Percentiles rank a stretch among this genome's conserved stretches.
Evolutionary conservation across 2,113 vertebrate species (phyloP).

Genomic region (Drymodes brunneopygia): DNA sequence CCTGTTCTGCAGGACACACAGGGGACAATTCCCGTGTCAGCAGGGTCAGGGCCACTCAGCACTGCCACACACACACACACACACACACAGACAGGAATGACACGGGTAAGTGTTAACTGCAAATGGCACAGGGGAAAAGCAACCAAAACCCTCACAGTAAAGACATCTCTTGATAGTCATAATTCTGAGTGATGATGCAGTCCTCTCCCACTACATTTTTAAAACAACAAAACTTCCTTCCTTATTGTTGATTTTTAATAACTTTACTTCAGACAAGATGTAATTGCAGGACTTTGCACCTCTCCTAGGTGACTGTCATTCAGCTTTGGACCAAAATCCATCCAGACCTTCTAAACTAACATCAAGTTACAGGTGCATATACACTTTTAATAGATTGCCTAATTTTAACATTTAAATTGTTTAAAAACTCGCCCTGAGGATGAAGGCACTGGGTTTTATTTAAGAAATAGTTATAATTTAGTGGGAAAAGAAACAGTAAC

Average conservation of each 20-base stretch:
- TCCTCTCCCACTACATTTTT: background rate
- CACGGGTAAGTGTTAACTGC: fast-evolving
- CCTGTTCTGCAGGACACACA: constrained; percentile 80
- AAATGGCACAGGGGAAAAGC: background rate
- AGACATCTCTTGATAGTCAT: fast-evolving
- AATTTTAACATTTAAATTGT: background rate
- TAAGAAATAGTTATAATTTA: background rate
- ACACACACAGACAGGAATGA: background rate
- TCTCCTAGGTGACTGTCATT: background rate
- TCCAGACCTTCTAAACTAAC: background rate
- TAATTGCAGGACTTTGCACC: background rate
- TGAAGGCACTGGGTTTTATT: background rate
- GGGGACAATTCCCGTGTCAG: background rate
- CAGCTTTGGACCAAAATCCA: background rate
- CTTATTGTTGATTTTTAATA: background rate
- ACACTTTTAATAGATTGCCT: background rate
- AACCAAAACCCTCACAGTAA: background rate
- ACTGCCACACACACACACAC: background rate
- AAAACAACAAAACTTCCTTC: background rate
- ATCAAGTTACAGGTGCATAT: background rate
- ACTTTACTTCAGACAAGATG: background rate
- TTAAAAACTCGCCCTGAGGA: background rate
- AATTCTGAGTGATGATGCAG: fast-evolving
- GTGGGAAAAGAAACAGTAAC: background rate
- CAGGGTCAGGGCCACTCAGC: background rate